Base-by-base conservation (phyloP, 2,888 invertebrate genomes). In the Panorpa germanica region DNA sequence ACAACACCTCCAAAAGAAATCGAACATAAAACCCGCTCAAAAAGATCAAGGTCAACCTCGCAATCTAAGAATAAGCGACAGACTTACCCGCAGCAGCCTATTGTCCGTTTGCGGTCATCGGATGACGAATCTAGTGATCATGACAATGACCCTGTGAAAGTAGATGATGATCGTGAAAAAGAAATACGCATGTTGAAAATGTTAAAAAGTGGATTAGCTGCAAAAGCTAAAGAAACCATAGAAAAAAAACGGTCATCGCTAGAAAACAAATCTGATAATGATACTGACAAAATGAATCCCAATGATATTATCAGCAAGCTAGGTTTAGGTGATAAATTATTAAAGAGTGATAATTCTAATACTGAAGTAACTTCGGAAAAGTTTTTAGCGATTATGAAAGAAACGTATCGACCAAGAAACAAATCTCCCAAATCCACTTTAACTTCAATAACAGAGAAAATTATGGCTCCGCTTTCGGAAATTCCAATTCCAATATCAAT, bases 201-300 rank as follows among this genome's bases (percentile, higher is more conserved):
- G 36, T 47, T 72, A 6, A 70, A 71, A 41, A 61, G 67, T 40
- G 66, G 69, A 38, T 50, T 67, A 47, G 64, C 75, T 32, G 61
- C 74, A 36, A 75, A 80, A 50, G 78, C 80, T 3, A 74, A 73
- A 42, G 75, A 74, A 45, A 56, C 60, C 3, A 50, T 71, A 32
- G 69, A 70, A 36, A 66, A 66, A 44, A 68, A 46, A 49, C 50
- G 43, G 51, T 53, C 40, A 45, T 52, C 39, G 45, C 50, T 41
- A 49, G 52, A 42, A 52, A 44, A 48, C 52, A 44, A 44, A 45
- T 41, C 43, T 10, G 39, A 39, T 32, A 39, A 40, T 18, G 39
- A 41, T 35, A 39, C 41, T 27, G 33, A 39, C 18, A 38, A 38
- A 41, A 39, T 45, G 33, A 46, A 16, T 7, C 29, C 14, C 18